These are phyloP conservation scores for Epinephelus moara DNA, from an alignment of 2,113 vertebrate species.

Conservation along the genomic window DNA sequence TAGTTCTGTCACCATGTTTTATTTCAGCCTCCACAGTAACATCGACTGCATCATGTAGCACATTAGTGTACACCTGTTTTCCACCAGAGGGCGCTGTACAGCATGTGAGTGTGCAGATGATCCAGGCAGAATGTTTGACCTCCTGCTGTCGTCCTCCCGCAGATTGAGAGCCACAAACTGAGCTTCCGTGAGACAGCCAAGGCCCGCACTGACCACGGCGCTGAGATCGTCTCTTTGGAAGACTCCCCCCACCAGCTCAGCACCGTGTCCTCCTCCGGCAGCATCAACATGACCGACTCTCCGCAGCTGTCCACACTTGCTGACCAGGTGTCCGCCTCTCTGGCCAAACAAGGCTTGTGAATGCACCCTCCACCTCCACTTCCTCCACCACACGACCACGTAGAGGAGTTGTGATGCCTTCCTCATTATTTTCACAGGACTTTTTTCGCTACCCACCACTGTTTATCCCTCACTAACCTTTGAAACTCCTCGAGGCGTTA, in stretches of 20 bases:
- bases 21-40: too few species aligned
- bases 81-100: conserved; percentile 56
- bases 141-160: neutral
- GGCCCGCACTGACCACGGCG: conserved; percentile 98
- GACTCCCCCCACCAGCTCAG: conserved; percentile 95
- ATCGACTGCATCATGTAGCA: too few species aligned
- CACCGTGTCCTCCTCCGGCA: conserved; percentile 97
- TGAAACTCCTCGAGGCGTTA: conserved; percentile 65
- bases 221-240: conserved; percentile 95
- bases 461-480: conserved; percentile 69
- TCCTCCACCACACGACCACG: conserved; percentile 65
- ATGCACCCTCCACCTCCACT: conserved; percentile 52
- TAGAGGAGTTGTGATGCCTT: conserved; percentile 85
- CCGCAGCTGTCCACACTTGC: conserved; percentile 97
- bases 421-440: conserved; percentile 82
- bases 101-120: neutral
- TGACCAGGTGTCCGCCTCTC: conserved; percentile 96
- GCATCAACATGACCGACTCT: conserved; percentile 96
- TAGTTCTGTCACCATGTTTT: too few species aligned
- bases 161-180: conserved; percentile 98
- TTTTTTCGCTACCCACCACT: conserved; percentile 74
- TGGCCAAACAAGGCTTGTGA: conserved; percentile 99
- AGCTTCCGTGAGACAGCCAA: conserved; percentile 95
- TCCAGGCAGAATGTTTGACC: neutral
- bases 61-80: neutral